Evolutionary conservation across 2,113 vertebrate species (phyloP), one percentile per base, ranked within the genome.

Genomic region (Agelaius phoeniceus): DNA sequence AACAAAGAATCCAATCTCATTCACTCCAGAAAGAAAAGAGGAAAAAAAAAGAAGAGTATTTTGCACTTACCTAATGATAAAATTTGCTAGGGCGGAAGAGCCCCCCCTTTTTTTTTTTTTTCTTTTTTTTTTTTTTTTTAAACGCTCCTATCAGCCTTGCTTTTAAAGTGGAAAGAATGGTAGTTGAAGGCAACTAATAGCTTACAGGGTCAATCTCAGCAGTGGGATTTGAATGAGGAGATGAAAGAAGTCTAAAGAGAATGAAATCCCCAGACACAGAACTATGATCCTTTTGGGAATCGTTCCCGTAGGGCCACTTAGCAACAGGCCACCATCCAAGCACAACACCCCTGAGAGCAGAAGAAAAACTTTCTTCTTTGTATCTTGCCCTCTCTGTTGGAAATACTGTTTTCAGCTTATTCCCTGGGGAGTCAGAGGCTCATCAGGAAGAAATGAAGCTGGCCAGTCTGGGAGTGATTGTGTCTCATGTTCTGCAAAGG

Each of bases 291-390:
- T 92, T 89, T 93, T 81, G 92, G 93, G 83, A 96, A 89, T 84
- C 3, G 7, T 78, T 96, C 94, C 93, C 85, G 13, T 93, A 91
- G 61, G 88, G 61, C 93, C 90, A 96, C 93, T 95, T 97, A 96
- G 93, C 94, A 97, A 95, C 93, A 95, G 93, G 94, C 83, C 92
- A 89, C 88, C 90, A 93, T 95, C 76, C 94, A 94, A 96, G 73
- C 88, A 92, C 79, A 93, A 67, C 72, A 92, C 44, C 49, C 73
- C 41, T 39, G 57, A 77, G 72, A 90, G 83, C 24, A 81, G 76
- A 83, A 80, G 67, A 93, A 93, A 94, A 95, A 92, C 80, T 90
- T 96, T 68, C 37, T 72, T 78, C 79, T 95, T 94, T 94, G 44
- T 84, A 65, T 92, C 78, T 93, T 90, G 48, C 79, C 69, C 80